Base-by-base conservation (phyloP, 2,113 vertebrate species). In the Melanostigma gelatinosum region DNA sequence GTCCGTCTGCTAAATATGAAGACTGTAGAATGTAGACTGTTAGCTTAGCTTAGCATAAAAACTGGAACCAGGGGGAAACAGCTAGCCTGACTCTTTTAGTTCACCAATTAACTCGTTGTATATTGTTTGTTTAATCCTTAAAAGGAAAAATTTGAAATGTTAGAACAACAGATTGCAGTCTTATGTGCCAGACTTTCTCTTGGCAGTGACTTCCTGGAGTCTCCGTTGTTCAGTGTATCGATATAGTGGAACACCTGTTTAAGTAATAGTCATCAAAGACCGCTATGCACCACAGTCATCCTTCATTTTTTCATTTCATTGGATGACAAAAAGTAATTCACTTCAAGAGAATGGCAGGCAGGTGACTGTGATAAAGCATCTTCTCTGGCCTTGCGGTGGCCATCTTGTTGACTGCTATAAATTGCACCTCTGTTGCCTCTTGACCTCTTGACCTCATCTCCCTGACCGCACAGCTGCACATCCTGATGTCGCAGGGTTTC, bases 371-470 rank as follows among this genome's bases (percentile, higher is more conserved):
- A 82, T 5, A 2, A 9, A 69, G 32, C 36, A 63, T 13, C 0
- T 42, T 79, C 54, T 50, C 46, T 79, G 77, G 80, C 86, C 77
- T 83, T 83, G 68, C 2, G 0, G 13, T 38, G 32, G 57, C 78
- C 66, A 16, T 67, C 44, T 46, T 46, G 76, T 67, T 36, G 48
- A 32, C 72, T 64, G 72, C 70, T 16, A 73, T 78, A 42, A 87
- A 87, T 83, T 60, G 24, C 70, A 46, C 52, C 71, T 75, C 46
- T 4, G 80, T 88, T 82, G 63, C 40, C 77, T 76, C 54, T 88
- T 76, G 86, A 90, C 82, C 84, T 67, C 42, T 55, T 79, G 75
- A 83, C 77, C 29, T 29, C 29, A 64, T 77, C 24, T 84, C 80
- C 79, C 79, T 80, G 34, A 72, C 10, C 70, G 66, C 79, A 83